Evolutionary conservation across 2,113 vertebrate species (phyloP), one percentile per base, ranked within the genome.

Genomic region (Centropus bengalensis): DNA sequence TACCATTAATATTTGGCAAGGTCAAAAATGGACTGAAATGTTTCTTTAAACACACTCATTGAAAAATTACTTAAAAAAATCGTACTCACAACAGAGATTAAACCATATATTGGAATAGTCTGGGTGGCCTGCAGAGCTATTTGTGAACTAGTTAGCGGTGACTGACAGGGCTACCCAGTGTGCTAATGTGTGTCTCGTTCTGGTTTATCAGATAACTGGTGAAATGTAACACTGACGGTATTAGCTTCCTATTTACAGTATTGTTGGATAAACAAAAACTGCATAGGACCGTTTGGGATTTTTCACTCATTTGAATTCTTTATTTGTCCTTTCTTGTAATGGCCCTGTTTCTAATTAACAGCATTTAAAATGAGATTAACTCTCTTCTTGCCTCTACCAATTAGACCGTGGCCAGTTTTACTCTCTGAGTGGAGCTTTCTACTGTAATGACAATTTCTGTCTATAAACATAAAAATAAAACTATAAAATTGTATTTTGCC

Each of bases 331-430:
- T 88, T 85, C 90, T 94, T 96, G 90, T 87, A 84, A 60, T 36
- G 47, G 89, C 63, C 49, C 97, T 98, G 96, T 90, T 98, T 98
- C 85, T 92, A 97, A 97, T 98, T 98, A 98, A 86, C 95, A 96
- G 91, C 28, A 84, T 71, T 89, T 92, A 95, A 95, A 82, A 83
- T 40, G 33, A 56, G 44, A 44, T 95, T 94, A 95, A 78, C 80
- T 88, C 88, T 66, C 74, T 60, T 91, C 82, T 73, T 80, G 81
- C 68, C 74, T 91, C 96, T 93, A 86, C 82, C 32, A 89, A 96
- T 86, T 33, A 93, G 71, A 79, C 68, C 44, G 68, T 14, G 56
- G 52, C 21, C 18, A 68, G 33, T 76, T 91, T 47, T 69, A 76
- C 19, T 44, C 1, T 3, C 13, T 2, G 5, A 79, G 38, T 44